Conservation (phyloP, 37 sponge, comb jelly and placozoan species). For the Beroe forskalii region DNA sequence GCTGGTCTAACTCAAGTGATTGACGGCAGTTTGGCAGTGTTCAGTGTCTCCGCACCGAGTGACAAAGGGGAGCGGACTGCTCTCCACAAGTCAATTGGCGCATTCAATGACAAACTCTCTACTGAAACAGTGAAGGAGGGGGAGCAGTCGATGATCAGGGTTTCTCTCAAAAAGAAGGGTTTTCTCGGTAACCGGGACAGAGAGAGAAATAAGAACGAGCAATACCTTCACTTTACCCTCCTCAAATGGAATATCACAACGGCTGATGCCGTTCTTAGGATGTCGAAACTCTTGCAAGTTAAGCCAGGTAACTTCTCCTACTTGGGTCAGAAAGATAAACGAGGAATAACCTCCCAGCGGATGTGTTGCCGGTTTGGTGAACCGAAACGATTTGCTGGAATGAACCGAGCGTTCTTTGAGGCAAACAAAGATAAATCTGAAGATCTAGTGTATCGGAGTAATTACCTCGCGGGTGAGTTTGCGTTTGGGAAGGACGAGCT, state of each 20-base stretch:
- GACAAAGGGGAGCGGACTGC: slow-evolving; percentile 22
- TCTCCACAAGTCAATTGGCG: slow-evolving; percentile 16
- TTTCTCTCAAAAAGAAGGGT: background rate
- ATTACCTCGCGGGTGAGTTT: background rate
- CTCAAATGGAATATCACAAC: slow-evolving; percentile 49
- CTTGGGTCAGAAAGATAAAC: slow-evolving; percentile 87
- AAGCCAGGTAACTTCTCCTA: slow-evolving; percentile 75
- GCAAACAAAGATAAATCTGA: slow-evolving; percentile 22
- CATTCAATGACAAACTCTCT: slow-evolving; percentile 8
- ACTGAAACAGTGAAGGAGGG: slow-evolving; percentile 27
- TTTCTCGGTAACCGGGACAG: background rate
- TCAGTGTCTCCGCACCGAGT: background rate
- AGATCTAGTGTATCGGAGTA: background rate
- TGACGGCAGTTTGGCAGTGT: too few species aligned
- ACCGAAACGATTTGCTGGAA: slow-evolving; percentile 71
- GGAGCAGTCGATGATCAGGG: background rate
- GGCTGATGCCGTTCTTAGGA: slow-evolving; percentile 14
- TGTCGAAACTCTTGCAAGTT: slow-evolving; percentile 52
- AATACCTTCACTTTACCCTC: slow-evolving; percentile 34
- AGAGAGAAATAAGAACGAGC: background rate
- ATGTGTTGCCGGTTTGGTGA: slow-evolving; percentile 64
- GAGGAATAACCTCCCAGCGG: slow-evolving; percentile 86
- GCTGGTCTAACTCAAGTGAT: background rate
- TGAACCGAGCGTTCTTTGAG: slow-evolving; percentile 73
- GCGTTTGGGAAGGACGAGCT: slow-evolving; percentile 73